These are phyloP conservation scores for Gymnocephalus cernua DNA, from an alignment of 2,113 vertebrate species.

Conservation along the genomic window DNA sequence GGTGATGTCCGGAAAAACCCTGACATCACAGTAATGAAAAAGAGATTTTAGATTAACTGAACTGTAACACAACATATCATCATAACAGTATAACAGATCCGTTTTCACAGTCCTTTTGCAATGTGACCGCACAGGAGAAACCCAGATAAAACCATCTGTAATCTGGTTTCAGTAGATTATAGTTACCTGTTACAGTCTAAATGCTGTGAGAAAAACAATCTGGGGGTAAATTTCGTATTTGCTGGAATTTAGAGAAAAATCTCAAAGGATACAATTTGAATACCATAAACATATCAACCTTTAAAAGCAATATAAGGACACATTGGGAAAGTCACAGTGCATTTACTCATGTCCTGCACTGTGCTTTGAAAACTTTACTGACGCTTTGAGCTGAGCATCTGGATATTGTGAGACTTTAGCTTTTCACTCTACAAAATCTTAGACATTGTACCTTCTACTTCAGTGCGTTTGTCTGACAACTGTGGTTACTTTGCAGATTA, in stretches of 20 bases:
- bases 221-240: neutral
- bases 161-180: neutral
- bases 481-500: neutral
- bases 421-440: neutral
- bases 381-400: neutral
- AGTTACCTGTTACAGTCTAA: neutral
- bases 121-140: neutral
- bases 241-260: neutral
- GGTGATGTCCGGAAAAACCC: constrained; percentile 89
- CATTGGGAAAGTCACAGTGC: neutral
- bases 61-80: neutral
- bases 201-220: neutral
- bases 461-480: neutral
- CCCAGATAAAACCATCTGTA: neutral
- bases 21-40: constrained; percentile 67
- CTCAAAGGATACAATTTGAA: neutral
- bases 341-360: neutral
- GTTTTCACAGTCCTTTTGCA: neutral
- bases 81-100: neutral
- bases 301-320: neutral
- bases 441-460: neutral
- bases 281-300: neutral
- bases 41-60: neutral
- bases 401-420: neutral
- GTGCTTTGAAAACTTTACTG: neutral